phyloP scores from a whole-genome alignment of 2,888 invertebrate species.

The Cantharis nigra region DNA sequence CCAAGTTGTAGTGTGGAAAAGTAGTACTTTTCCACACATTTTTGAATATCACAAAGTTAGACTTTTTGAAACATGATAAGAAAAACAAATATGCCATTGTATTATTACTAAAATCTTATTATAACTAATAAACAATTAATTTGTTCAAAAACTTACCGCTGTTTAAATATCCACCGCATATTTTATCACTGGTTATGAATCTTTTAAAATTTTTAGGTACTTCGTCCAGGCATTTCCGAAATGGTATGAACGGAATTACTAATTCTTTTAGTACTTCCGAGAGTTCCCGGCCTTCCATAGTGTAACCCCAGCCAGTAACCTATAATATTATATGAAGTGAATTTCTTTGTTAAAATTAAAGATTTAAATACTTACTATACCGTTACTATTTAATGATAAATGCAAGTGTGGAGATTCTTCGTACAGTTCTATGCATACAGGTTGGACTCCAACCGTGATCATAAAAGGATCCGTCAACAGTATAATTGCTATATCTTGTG shows the following conservation, averaged over 20 bases:
- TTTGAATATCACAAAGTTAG: too few species aligned
- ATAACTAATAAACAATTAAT: too few species aligned
- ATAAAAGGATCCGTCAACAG: constrained; percentile 41
- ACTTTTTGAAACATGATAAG: too few species aligned
- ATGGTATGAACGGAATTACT: neutral
- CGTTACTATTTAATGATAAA: constrained; percentile 17
- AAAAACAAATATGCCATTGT: too few species aligned
- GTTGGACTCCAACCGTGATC: constrained; percentile 45
- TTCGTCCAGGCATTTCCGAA: neutral
- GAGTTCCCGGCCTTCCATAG: neutral
- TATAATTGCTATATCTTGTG: constrained; percentile 49
- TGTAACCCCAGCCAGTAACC: neutral
- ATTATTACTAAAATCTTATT: too few species aligned
- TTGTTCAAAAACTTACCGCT: too few species aligned
- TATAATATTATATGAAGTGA: neutral
- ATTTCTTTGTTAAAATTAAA: neutral
- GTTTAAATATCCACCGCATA: neutral
- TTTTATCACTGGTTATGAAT: neutral
- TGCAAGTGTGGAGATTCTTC: constrained; percentile 12
- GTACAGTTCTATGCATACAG: constrained; percentile 47
- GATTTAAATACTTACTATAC: constrained; percentile 34
- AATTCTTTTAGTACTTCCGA: neutral
- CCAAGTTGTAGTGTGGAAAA: too few species aligned
- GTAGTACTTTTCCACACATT: too few species aligned
- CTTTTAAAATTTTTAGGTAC: neutral